Percentiles rank a stretch among this genome's conserved stretches.
phyloP scores from a whole-genome alignment of 2,797 vertebrate species.

The Myoxocephalus aenaeus region DNA sequence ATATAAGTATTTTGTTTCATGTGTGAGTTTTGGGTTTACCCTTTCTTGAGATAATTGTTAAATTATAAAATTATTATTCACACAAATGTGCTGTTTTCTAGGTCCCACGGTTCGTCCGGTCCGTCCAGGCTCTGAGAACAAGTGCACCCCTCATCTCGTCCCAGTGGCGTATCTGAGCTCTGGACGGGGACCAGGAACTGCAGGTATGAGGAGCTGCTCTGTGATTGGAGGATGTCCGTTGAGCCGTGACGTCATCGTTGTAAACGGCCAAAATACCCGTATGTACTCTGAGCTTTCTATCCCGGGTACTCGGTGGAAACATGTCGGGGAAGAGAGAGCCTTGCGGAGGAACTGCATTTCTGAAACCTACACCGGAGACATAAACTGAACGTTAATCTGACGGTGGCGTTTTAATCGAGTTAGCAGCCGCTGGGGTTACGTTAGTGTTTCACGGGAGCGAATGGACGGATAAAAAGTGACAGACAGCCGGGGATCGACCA shows the following conservation, averaged over 20 bases:
- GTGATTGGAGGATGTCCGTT: conserved; percentile 31
- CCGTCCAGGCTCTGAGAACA: neutral
- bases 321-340: conserved; percentile 71
- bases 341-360: conserved; percentile 56
- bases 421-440: neutral
- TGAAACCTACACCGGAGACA: conserved; percentile 38
- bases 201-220: neutral
- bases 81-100: neutral
- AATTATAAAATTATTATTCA: neutral
- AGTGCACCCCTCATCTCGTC: conserved; percentile 9
- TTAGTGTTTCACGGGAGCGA: conserved; percentile 18
- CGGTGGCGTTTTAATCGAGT: neutral
- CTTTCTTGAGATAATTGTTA: neutral
- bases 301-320: conserved; percentile 52
- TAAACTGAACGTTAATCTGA: conserved; percentile 14
- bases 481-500: conserved; percentile 25
- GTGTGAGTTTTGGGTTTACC: neutral
- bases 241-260: conserved; percentile 54
- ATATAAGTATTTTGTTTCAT: too few relatives aligned
- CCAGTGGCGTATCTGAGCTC: conserved; percentile 11
- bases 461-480: conserved; percentile 65
- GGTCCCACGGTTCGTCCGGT: neutral
- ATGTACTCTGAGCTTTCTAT: conserved; percentile 53
- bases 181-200: neutral
- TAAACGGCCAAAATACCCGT: conserved; percentile 51